phyloP scores from a whole-genome alignment of 1,140 invertebrate species.

The Zaprionus nigranus region DNA sequence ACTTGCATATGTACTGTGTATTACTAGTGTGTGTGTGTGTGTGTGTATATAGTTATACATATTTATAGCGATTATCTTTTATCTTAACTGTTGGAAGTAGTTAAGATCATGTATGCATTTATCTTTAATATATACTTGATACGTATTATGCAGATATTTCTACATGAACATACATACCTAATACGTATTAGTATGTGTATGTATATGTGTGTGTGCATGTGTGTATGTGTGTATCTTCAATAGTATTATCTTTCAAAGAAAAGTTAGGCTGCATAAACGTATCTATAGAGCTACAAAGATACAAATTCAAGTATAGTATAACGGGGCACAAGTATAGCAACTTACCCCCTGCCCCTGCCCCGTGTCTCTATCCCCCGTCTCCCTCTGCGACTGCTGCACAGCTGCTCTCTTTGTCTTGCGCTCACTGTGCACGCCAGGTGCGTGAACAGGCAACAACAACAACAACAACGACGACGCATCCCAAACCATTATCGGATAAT shows the following conservation, averaged over 20 bases:
- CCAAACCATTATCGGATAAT: conserved; percentile 40
- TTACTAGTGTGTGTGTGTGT: not conserved
- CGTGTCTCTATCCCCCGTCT: too few relatives aligned
- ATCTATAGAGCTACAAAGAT: not conserved
- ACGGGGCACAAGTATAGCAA: not conserved
- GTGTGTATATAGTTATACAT: not conserved
- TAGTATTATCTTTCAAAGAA: not conserved
- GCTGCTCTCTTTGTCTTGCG: conserved; percentile 5
- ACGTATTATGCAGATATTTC: not conserved
- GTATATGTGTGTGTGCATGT: not conserved
- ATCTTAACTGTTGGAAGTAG: not conserved
- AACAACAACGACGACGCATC: conserved; percentile 27
- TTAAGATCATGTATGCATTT: not conserved
- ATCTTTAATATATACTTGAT: not conserved
- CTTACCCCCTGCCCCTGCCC: not conserved
- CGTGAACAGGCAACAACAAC: conserved; percentile 22
- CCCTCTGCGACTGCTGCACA: not conserved
- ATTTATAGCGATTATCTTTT: not conserved
- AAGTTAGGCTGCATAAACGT: conserved; percentile 6
- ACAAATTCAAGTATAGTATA: not conserved
- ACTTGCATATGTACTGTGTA: not conserved
- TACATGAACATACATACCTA: too few relatives aligned
- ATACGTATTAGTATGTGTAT: not conserved
- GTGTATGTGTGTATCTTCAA: not conserved
- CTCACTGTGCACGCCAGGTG: conserved; percentile 28